These are phyloP conservation scores for Ophioninae sp. DNA, from an alignment of 2,888 invertebrate species.

Conservation along the genomic window DNA sequence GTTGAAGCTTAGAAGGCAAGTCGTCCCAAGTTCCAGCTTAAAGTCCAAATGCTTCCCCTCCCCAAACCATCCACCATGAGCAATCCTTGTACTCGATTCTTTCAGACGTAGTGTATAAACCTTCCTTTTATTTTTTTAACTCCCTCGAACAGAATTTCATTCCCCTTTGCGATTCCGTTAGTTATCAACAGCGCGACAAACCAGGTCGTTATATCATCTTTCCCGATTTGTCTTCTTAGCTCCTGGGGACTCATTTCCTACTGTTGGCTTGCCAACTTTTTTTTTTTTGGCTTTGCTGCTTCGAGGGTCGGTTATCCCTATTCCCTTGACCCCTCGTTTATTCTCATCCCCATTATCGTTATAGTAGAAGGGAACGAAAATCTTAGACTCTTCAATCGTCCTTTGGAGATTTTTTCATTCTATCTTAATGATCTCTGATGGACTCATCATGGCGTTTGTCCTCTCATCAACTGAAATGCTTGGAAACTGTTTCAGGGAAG, in stretches of 20 bases:
- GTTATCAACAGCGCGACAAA: conserved; percentile 35
- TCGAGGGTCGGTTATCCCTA: not conserved
- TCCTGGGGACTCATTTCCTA: conserved; percentile 30
- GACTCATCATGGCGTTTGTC: conserved; percentile 40
- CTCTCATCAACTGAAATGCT: conserved; percentile 6
- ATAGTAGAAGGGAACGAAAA: conserved; percentile 28
- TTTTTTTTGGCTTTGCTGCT: conserved; percentile 1
- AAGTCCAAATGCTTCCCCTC: conserved; percentile 44
- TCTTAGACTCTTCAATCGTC: conserved; percentile 20
- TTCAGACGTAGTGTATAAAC: not conserved
- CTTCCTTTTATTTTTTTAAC: conserved; percentile 14
- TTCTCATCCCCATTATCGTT: conserved; percentile 21
- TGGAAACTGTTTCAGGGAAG: not conserved
- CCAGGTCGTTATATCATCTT: conserved; percentile 48
- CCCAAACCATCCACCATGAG: not conserved
- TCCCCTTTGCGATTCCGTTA: conserved; percentile 31
- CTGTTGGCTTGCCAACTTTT: not conserved
- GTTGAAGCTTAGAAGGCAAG: conserved; percentile 49
- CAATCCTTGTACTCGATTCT: conserved; percentile 6
- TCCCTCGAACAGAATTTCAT: conserved; percentile 16
- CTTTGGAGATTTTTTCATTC: conserved; percentile 6
- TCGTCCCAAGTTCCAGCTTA: conserved; percentile 49
- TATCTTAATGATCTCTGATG: not conserved
- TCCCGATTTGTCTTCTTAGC: conserved; percentile 53
- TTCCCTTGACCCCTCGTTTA: conserved; percentile 16